Evolutionary conservation across 1,140 invertebrate genomes (phyloP), one percentile per base, ranked within the genome.

Genomic region (Zaprionus capensis): DNA sequence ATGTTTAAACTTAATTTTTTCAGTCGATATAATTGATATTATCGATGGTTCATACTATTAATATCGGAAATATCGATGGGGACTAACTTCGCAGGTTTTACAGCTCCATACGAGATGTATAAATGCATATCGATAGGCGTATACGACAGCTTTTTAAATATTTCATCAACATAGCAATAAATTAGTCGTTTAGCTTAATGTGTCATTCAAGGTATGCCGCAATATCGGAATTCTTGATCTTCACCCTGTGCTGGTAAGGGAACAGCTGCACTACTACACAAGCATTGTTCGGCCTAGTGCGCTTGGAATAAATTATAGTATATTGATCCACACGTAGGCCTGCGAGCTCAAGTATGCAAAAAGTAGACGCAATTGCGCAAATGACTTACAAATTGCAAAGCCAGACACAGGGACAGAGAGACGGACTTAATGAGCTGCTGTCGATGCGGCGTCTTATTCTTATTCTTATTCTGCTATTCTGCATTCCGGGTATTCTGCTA

Each of bases 401-500:
- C 5, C 11, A 24, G 46, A 51, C 46, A 5, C 1, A 14, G 9
- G 20, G 46, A 24, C 46, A 20, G 20, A 24, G 4, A 24, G 46
- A 51, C 46, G 9, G 46, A 51, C 20, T 59, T 74, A 57, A 71
- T 76, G 68, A 71, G 24, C 44, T 59, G 55, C 44, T 61, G 20
- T 28, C 44, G 22, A 20, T 6, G 28, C 31, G n/a, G 28, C 41
- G 46, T 24, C 22, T 24, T 51, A 46, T 67, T 67, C 53, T 22
- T 46, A 66, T 36, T 61, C 26, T 24, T 34, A 38, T 15, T 28
- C 36, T 36, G 11, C 38, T 46, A 28, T 17, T 44, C 26, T 31
- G n/a, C 31, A 66, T 51, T 67, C 41, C 44, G 49, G 51, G 66
- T 71, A 65, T 78, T 65, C 61, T 65, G 56, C 46, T 76, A 82